Evolutionary conservation across 2,113 vertebrate species (phyloP).

Genomic region (Pelusios castaneus): DNA sequence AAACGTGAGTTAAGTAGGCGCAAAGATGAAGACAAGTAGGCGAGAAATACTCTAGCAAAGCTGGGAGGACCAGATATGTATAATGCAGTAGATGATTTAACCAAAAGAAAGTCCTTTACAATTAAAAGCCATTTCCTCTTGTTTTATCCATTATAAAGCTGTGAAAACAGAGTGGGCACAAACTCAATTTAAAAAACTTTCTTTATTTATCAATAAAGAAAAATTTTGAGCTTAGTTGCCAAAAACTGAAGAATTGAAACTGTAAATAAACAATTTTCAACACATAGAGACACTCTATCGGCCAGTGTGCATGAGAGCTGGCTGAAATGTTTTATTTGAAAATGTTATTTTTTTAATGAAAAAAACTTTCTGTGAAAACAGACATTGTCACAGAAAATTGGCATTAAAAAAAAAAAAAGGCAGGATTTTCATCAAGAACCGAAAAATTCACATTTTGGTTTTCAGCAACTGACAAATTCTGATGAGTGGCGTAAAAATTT

Average conservation of each 20-base stretch:
- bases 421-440: neutral
- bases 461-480: neutral
- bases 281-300: neutral
- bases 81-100: neutral
- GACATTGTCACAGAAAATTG: neutral
- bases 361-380: neutral
- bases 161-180: conserved; percentile 23
- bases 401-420: neutral
- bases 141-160: neutral
- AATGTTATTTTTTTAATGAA: neutral
- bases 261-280: conserved; percentile 65
- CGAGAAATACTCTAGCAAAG: accelerated
- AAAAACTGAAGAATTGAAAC: conserved; percentile 59
- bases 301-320: conserved; percentile 39
- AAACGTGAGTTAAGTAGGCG: no score
- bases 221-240: conserved; percentile 63
- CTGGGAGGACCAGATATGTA: neutral
- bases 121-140: neutral
- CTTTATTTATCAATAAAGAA: conserved; percentile 54
- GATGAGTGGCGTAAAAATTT: neutral
- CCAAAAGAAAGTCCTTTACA: neutral
- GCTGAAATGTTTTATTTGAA: conserved; percentile 9
- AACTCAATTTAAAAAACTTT: conserved; percentile 40
- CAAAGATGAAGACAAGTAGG: neutral
- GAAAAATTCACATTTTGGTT: neutral